Percentiles rank a stretch among this genome's conserved stretches.
These are phyloP conservation scores for Crepidodera aurea DNA, from an alignment of 2,888 invertebrate genomes.

Conservation along the genomic window DNA sequence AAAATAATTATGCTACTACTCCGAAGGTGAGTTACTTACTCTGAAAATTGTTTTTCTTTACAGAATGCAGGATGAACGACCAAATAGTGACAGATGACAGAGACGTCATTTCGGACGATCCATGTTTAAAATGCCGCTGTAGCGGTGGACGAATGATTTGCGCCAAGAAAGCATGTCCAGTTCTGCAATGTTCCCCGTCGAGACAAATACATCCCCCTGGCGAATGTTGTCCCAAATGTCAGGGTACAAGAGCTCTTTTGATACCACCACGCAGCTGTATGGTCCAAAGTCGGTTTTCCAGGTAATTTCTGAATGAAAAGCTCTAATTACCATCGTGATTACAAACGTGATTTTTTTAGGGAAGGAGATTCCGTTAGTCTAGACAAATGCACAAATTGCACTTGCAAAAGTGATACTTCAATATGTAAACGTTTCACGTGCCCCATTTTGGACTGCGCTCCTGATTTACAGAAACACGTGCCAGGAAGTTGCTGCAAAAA, in stretches of 20 bases:
- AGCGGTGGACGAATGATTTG: constrained; percentile 75
- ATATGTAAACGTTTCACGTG: constrained; percentile 84
- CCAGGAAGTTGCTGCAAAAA: constrained; percentile 80
- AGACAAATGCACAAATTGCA: constrained; percentile 86
- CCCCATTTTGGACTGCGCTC: constrained; percentile 88
- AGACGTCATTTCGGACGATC: constrained; percentile 82
- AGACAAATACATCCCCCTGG: constrained; percentile 76
- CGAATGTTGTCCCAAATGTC: constrained; percentile 76
- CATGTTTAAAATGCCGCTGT: constrained; percentile 86
- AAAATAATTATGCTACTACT: too few species aligned
- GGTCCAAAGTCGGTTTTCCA: constrained; percentile 48
- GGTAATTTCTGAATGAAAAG: too few species aligned
- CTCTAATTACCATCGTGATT: too few species aligned
- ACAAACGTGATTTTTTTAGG: constrained; percentile 24
- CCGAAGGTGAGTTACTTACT: too few species aligned
- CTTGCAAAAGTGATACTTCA: constrained; percentile 81
- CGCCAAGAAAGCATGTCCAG: constrained; percentile 86
- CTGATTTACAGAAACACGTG: constrained; percentile 71
- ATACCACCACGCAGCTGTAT: constrained; percentile 64
- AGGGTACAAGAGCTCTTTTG: constrained; percentile 64
- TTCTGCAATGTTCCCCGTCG: constrained; percentile 79
- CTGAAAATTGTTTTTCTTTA: constrained; percentile 40
- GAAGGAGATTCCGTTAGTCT: constrained; percentile 49
- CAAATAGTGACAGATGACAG: constrained; percentile 80
- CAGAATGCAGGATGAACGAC: constrained; percentile 73